phyloP scores from a whole-genome alignment of 2,888 invertebrate genomes.

The Monochamus alternatus region DNA sequence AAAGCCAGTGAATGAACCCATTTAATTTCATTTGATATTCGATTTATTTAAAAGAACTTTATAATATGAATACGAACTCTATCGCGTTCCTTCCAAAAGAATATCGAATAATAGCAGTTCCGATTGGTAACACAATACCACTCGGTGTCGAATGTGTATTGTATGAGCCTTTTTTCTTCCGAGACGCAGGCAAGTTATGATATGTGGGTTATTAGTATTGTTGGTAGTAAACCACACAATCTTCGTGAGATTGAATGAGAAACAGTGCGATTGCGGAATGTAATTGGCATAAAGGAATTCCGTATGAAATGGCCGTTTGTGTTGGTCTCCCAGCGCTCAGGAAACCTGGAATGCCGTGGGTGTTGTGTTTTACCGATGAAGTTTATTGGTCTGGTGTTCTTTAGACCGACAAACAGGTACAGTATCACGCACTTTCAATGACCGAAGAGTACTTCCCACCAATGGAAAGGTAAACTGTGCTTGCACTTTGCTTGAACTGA shows the following conservation, averaged over 20 bases:
- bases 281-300: conserved; percentile 48
- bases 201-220: conserved; percentile 27
- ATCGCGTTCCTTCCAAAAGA: neutral
- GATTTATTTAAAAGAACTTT: too few species aligned
- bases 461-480: neutral
- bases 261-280: conserved; percentile 33
- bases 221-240: conserved; percentile 16
- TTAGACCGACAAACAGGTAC: conserved; percentile 25
- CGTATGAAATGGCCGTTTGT: conserved; percentile 43
- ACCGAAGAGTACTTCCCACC: neutral
- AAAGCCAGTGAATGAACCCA: too few species aligned
- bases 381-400: conserved; percentile 49
- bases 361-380: conserved; percentile 46
- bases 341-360: conserved; percentile 49
- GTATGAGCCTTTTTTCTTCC: neutral
- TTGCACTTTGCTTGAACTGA: neutral
- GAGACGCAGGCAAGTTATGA: neutral
- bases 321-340: conserved; percentile 42
- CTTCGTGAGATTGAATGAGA: conserved; percentile 22
- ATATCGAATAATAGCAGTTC: neutral
- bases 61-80: neutral
- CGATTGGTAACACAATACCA: conserved; percentile 2
- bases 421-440: neutral
- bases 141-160: neutral
- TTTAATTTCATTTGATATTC: too few species aligned